Evolutionary conservation across 2,797 vertebrate genomes (phyloP).

Genomic region (Hephaestus fuliginosus): DNA sequence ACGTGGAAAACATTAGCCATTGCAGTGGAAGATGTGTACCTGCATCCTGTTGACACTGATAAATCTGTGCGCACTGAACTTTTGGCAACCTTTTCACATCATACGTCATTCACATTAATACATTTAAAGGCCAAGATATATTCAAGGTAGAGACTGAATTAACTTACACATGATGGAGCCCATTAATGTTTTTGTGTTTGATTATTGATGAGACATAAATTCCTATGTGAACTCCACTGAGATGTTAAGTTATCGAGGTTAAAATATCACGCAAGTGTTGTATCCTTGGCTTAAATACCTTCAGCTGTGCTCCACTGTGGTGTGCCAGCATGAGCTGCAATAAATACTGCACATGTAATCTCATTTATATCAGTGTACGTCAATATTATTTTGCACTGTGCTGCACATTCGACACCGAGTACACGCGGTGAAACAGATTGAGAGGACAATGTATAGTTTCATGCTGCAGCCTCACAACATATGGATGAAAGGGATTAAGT

Average conservation of each 20-base stretch:
- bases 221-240: slow-evolving; percentile 13
- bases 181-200: slow-evolving; percentile 34
- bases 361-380: slow-evolving; percentile 38
- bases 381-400: slow-evolving; percentile 13
- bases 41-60: not conserved
- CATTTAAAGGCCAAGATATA: slow-evolving; percentile 2
- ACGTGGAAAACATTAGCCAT: not conserved
- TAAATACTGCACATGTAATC: slow-evolving; percentile 60
- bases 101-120: slow-evolving; percentile 29
- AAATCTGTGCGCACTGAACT: slow-evolving; percentile 13
- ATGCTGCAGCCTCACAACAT: slow-evolving; percentile 45
- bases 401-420: not conserved
- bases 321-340: slow-evolving; percentile 7
- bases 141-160: not conserved
- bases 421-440: slow-evolving; percentile 44
- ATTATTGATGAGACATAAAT: slow-evolving; percentile 50
- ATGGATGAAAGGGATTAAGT: slow-evolving; percentile 68
- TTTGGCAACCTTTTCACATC: slow-evolving; percentile 26
- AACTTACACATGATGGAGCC: slow-evolving; percentile 10
- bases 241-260: slow-evolving; percentile 8
- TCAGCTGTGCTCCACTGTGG: not conserved
- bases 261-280: slow-evolving; percentile 21
- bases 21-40: not conserved
- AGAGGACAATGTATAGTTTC: slow-evolving; percentile 43
- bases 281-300: slow-evolving; percentile 6